Evolutionary conservation across 2,113 vertebrate genomes (phyloP), one percentile per base, ranked within the genome.

Genomic region (Trogon melanurus): DNA sequence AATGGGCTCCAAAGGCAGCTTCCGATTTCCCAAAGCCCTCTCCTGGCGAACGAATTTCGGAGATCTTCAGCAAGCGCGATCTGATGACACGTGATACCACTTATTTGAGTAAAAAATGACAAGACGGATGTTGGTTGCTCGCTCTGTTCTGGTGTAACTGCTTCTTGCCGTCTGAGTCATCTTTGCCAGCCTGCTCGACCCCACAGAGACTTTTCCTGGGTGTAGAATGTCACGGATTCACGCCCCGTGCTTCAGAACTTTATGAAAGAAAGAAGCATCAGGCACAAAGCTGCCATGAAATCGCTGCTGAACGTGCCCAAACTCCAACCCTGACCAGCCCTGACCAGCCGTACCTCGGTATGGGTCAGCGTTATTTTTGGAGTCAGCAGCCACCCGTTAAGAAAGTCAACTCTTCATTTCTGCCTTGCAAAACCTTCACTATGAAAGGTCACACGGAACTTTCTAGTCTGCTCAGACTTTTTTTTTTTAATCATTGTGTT

Each of bases 111-210:
- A 66, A 79, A 41, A 83, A 89, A 91, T 66, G 90, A 91, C 87
- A 95, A 94, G 96, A 92, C 4, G 36, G 79, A 91, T 90, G 76
- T 51, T 17, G 32, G 48, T 71, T 54, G 38, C 57, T 80, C 58
- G 13, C 50, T 83, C 29, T n/a, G 11, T 89, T 96, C 86, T 76
- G 79, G 88, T 67, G 79, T 18, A 84, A 75, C 51, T 69, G 61
- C 79, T 95, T 96, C 74, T 78, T 86, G 85, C 84, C 86, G 48
- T 79, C 85, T 90, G 30, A 36, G 81, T 92, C 88, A 91, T 64
- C 84, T 74, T 13, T 41, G 1, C 29, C 78, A 79, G 41, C 67
- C 50, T 57, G 51, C 65, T 94, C 76, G 79, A 6, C 25, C 22
- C n/a, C 51, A 74, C 58, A 79, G 57, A 93, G 44, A 71, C 8